These are phyloP conservation scores for Leptonema lineaticorne DNA, from an alignment of 1,140 invertebrate species.

Conservation along the genomic window DNA sequence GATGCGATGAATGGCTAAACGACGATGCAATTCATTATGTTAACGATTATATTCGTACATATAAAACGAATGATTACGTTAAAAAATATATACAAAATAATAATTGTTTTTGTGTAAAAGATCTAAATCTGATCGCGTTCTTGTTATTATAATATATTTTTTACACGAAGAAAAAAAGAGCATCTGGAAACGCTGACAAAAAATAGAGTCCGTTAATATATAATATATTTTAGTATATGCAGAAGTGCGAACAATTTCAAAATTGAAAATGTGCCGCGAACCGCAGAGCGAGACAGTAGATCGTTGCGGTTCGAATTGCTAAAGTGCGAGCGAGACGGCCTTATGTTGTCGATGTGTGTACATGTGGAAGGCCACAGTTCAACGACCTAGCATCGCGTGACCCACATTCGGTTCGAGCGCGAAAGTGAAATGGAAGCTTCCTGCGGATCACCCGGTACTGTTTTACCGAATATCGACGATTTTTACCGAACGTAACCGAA, in stretches of 20 bases:
- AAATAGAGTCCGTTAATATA: too few relatives aligned
- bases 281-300: slow-evolving; percentile 20
- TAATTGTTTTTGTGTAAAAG: too few relatives aligned
- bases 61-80: too few relatives aligned
- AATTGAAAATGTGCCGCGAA: neutral
- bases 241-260: neutral
- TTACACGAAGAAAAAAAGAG: too few relatives aligned
- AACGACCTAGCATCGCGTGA: slow-evolving; percentile 54
- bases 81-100: too few relatives aligned
- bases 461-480: neutral
- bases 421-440: slow-evolving; percentile 55
- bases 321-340: slow-evolving; percentile 51
- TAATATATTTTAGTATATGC: neutral
- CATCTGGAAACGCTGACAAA: too few relatives aligned
- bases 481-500: neutral
- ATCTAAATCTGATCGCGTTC: too few relatives aligned
- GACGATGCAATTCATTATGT: too few relatives aligned
- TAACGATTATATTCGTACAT: too few relatives aligned
- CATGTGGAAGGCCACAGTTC: slow-evolving; percentile 57
- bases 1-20: too few relatives aligned
- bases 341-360: slow-evolving; percentile 55
- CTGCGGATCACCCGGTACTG: slow-evolving; percentile 3
- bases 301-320: slow-evolving; percentile 40
- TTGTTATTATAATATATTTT: too few relatives aligned
- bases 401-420: slow-evolving; percentile 53